A percentile compares a stretch with the other conserved stretches of the same genome.
Evolutionary conservation across 2,113 vertebrate species (phyloP).

Genomic region (Oenanthe melanoleuca): DNA sequence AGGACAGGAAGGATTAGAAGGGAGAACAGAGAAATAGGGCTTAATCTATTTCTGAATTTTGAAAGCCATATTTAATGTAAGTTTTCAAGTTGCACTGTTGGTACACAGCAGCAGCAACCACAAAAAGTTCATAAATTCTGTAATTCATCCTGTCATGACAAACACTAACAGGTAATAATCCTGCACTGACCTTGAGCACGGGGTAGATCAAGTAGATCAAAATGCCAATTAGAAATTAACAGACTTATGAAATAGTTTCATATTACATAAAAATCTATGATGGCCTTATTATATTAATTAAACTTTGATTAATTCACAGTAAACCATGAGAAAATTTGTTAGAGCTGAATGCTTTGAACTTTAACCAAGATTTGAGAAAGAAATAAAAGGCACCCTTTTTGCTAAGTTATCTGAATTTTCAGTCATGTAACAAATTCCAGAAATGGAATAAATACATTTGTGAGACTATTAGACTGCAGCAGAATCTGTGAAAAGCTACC

Average conservation of each 20-base stretch:
- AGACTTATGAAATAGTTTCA: background rate
- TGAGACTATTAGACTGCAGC: background rate
- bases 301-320: background rate
- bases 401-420: background rate
- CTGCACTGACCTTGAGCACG: background rate
- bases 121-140: background rate
- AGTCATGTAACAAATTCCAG: background rate
- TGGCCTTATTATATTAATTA: background rate
- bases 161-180: background rate
- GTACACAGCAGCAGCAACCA: background rate
- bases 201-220: background rate
- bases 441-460: background rate
- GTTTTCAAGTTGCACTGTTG: background rate
- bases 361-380: background rate
- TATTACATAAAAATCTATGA: background rate
- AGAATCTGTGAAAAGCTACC: background rate
- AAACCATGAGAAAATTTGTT: background rate
- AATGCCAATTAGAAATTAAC: background rate
- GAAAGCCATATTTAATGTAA: background rate
- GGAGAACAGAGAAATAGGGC: background rate
- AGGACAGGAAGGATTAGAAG: background rate
- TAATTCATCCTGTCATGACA: background rate
- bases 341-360: background rate
- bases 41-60: background rate
- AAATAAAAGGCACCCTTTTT: background rate